Evolutionary conservation across 2,797 vertebrate genomes (phyloP).

Genomic region (Varecia variegata): DNA sequence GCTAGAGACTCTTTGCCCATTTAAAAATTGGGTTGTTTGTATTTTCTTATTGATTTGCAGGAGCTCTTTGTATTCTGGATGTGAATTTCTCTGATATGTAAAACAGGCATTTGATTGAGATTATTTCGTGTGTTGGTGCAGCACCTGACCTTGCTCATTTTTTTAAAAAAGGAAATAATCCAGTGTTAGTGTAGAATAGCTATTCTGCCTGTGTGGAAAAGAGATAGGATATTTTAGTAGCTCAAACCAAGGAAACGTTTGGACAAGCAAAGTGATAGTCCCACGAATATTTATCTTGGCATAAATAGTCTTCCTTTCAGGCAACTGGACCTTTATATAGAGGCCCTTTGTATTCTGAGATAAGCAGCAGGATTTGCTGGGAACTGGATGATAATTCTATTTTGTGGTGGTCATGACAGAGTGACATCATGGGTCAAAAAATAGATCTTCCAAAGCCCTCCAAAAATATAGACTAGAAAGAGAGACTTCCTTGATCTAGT

Average conservation of each 20-base stretch:
- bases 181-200: not conserved
- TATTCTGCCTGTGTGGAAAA: constrained; percentile 21
- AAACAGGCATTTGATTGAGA: constrained; percentile 24
- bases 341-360: constrained; percentile 37
- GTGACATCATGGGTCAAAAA: not conserved
- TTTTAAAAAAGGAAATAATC: not conserved
- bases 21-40: not conserved
- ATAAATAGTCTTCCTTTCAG: constrained; percentile 58
- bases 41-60: not conserved
- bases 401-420: constrained; percentile 32
- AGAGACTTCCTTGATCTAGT: not conserved
- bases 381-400: constrained; percentile 43
- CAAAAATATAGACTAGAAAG: constrained; percentile 8
- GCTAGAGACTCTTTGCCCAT: not conserved
- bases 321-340: constrained; percentile 38
- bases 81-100: not conserved
- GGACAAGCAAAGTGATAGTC: not conserved
- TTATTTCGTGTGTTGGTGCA: not conserved
- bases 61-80: not conserved
- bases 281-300: not conserved
- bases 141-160: not conserved
- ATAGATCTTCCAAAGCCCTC: not conserved
- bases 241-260: constrained; percentile 46
- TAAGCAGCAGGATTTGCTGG: constrained; percentile 54
- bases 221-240: not conserved